Conservation (phyloP, 2,113 vertebrate species). For the Panthera leo region DNA sequence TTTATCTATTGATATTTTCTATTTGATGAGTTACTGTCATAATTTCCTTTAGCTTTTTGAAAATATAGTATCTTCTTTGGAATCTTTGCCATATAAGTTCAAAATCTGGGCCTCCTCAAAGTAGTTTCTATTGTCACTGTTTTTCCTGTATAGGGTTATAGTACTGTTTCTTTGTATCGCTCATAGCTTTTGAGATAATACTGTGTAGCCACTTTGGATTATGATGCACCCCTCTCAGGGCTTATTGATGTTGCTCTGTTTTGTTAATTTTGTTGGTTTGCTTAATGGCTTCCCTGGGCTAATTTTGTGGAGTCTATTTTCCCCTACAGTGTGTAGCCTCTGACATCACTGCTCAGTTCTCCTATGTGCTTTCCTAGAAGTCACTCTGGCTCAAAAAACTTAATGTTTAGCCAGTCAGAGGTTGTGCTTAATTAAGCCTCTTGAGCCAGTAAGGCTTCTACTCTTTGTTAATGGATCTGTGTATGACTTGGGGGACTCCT, state of each 20-base stretch:
- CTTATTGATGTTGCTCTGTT: not conserved
- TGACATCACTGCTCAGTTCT: not conserved
- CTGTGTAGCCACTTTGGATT: not conserved
- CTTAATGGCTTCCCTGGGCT: not conserved
- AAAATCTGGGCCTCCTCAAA: not conserved
- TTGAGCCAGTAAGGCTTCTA: not conserved
- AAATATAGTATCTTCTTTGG: not conserved
- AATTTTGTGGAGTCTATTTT: not conserved
- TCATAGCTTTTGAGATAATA: not conserved
- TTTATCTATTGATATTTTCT: not conserved
- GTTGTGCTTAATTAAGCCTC: not conserved
- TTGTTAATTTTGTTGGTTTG: not conserved
- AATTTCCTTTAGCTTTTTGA: not conserved
- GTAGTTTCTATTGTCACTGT: not conserved
- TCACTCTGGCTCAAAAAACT: not conserved
- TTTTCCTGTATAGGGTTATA: not conserved
- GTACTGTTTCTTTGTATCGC: not conserved
- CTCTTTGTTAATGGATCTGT: not conserved
- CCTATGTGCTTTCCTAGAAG: not conserved
- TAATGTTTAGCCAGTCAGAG: not conserved
- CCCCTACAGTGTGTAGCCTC: not conserved
- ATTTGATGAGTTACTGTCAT: not conserved
- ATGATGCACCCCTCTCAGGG: not conserved
- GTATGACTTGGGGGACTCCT: not conserved
- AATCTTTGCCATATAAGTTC: not conserved